These are phyloP conservation scores for Adineta ricciae DNA, from an alignment of 2,888 invertebrate genomes.

Conservation along the genomic window DNA sequence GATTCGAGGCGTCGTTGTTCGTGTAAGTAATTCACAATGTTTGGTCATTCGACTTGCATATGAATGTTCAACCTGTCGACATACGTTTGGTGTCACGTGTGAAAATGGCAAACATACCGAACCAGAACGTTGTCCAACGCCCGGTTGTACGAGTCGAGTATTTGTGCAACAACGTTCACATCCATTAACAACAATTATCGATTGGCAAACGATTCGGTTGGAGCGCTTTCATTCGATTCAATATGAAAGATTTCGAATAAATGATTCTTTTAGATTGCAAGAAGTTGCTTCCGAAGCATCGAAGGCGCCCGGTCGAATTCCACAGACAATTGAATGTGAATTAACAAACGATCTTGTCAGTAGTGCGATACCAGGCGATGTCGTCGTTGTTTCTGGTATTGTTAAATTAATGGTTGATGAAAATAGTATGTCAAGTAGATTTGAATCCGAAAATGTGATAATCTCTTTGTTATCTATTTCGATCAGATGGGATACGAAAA, in stretches of 20 bases:
- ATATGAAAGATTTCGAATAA: neutral
- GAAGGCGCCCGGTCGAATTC: slow-evolving; percentile 59
- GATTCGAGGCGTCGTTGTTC: slow-evolving; percentile 27
- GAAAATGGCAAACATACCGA: slow-evolving; percentile 30
- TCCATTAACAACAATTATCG: slow-evolving; percentile 31
- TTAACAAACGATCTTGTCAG: slow-evolving; percentile 72
- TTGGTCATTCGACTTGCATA: slow-evolving; percentile 28
- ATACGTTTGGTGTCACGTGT: slow-evolving; percentile 29
- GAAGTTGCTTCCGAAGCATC: slow-evolving; percentile 25
- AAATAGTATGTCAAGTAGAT: slow-evolving; percentile 38
- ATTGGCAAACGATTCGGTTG: slow-evolving; percentile 34
- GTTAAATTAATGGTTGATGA: slow-evolving; percentile 58
- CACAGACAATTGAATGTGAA: slow-evolving; percentile 73
- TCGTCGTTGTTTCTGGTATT: slow-evolving; percentile 73
- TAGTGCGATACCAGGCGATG: slow-evolving; percentile 74
- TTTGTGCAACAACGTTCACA: slow-evolving; percentile 20
- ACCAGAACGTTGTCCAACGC: slow-evolving; percentile 25
- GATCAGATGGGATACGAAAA: slow-evolving; percentile 41
- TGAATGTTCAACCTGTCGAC: slow-evolving; percentile 28
- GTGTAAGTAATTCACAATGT: slow-evolving; percentile 29
- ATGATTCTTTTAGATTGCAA: neutral
- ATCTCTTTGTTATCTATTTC: no score
- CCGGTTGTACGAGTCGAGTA: slow-evolving; percentile 16
- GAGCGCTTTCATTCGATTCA: neutral
- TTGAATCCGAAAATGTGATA: slow-evolving; percentile 38